A percentile compares a stretch with the other conserved stretches of the same genome.
phyloP scores from a whole-genome alignment of 2,888 invertebrate species.

The Odontocolon sp. region DNA sequence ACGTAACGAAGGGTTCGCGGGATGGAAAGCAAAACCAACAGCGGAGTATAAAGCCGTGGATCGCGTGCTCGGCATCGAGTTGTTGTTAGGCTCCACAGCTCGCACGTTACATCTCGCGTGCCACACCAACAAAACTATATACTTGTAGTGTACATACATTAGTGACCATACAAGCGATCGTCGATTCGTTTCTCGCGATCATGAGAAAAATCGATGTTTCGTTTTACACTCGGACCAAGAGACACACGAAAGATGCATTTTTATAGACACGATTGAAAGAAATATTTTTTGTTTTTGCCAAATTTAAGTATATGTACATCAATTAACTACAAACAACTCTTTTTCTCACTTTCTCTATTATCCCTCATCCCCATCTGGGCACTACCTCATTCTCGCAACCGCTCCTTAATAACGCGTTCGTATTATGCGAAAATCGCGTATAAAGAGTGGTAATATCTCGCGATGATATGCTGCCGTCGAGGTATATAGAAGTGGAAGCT shows the following conservation, averaged over 20 bases:
- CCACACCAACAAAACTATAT: slow-evolving; percentile 1
- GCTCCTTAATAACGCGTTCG: background rate
- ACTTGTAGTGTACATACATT: background rate
- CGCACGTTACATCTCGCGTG: slow-evolving; percentile 51
- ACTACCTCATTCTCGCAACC: background rate
- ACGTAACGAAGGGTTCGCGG: slow-evolving; percentile 13
- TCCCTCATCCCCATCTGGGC: background rate
- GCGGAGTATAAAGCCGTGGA: slow-evolving; percentile 47
- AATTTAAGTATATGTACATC: no score
- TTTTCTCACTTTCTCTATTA: slow-evolving; percentile 22
- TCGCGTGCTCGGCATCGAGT: slow-evolving; percentile 56
- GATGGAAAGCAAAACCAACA: slow-evolving; percentile 36
- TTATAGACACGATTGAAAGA: no score
- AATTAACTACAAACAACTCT: no score
- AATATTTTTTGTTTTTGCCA: no score
- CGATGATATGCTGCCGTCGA: slow-evolving; percentile 32
- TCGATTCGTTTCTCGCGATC: background rate
- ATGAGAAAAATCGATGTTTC: background rate
- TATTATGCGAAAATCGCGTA: slow-evolving; percentile 22
- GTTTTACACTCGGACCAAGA: background rate
- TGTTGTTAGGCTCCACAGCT: slow-evolving; percentile 33
- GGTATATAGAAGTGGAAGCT: background rate
- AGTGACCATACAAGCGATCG: background rate
- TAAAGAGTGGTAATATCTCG: slow-evolving; percentile 25
- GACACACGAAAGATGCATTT: no score